phyloP scores from a whole-genome alignment of 2,113 vertebrate species.

The Agapornis roseicollis region DNA sequence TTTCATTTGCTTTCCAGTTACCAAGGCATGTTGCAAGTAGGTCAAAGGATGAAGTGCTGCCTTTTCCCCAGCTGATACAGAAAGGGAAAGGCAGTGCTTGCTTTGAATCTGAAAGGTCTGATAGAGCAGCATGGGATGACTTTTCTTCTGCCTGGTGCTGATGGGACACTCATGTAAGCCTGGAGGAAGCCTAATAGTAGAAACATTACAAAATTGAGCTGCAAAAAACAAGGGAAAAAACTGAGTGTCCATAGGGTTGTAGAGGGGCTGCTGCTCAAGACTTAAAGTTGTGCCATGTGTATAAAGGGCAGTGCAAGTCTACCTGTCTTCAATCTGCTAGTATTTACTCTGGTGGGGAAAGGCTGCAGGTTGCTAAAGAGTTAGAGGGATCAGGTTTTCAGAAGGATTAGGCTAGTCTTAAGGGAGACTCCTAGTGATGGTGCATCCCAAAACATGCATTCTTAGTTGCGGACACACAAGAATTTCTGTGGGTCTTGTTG shows the following conservation, averaged over 20 bases:
- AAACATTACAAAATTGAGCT: neutral
- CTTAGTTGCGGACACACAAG: neutral
- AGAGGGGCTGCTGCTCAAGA: neutral
- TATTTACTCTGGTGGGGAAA: neutral
- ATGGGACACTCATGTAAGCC: neutral
- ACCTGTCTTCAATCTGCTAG: neutral
- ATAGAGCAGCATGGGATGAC: accelerated
- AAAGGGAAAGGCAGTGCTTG: neutral
- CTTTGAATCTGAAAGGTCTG: neutral
- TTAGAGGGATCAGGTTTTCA: neutral
- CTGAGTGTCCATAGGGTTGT: neutral
- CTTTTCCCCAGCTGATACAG: neutral
- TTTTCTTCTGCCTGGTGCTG: neutral
- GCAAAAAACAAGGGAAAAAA: neutral
- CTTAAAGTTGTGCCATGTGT: neutral
- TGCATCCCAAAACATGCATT: neutral
- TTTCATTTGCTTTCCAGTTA: neutral
- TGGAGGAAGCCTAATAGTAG: neutral
- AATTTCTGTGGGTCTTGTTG: neutral
- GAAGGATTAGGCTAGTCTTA: neutral
- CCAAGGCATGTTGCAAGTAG: neutral
- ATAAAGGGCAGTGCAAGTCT: neutral
- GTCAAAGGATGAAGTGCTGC: accelerated
- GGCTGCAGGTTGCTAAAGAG: accelerated
- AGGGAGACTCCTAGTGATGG: neutral